Conservation (phyloP, 2,888 invertebrate genomes). For the Gryllus longicercus region DNA sequence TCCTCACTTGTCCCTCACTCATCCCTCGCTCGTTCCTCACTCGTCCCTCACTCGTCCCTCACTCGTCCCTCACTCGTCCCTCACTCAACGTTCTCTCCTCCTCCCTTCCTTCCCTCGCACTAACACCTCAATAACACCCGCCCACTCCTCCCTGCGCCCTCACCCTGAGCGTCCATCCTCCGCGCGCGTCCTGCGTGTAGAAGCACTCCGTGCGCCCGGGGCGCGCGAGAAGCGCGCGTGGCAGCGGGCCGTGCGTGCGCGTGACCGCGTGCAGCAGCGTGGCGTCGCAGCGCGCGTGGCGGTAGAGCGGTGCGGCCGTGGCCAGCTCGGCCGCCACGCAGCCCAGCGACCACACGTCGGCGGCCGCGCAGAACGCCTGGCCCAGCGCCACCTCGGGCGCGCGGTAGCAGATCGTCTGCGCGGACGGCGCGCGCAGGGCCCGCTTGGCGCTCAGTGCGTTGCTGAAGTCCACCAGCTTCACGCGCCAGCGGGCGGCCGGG, state of each 20-base stretch:
- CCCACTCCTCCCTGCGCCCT: background rate
- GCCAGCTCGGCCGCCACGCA: constrained; percentile 1
- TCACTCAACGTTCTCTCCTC: no score
- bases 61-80: no score
- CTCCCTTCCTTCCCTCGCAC: no score
- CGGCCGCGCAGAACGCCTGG: background rate
- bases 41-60: no score
- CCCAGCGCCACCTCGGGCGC: background rate
- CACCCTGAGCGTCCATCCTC: background rate
- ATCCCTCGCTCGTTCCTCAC: no score
- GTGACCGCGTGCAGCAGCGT: background rate
- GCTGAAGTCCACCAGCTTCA: background rate
- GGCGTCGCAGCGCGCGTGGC: background rate
- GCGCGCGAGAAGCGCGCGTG: background rate
- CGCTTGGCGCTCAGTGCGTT: background rate
- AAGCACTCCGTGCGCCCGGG: background rate
- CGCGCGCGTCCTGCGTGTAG: background rate
- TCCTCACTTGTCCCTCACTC: no score
- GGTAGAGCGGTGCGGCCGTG: background rate
- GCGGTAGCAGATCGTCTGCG: background rate
- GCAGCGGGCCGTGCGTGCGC: background rate
- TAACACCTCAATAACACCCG: no score
- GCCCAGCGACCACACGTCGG: background rate
- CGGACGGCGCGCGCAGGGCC: background rate
- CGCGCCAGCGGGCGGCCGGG: background rate